Evolutionary conservation across 2,797 vertebrate genomes (phyloP).

Genomic region (Pelobates cultripes): DNA sequence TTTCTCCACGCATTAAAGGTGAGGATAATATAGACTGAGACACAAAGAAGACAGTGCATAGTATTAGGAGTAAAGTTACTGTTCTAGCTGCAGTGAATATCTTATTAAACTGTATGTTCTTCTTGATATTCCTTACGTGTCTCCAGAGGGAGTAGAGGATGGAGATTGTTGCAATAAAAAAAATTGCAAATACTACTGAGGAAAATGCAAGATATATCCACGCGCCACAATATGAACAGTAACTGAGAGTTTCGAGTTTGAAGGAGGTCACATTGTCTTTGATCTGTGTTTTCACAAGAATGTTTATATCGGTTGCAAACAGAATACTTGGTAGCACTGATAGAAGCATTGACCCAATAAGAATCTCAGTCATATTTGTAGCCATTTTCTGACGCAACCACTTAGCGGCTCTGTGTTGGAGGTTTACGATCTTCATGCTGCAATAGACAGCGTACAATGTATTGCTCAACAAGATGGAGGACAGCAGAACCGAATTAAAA

Average conservation of each 20-base stretch:
- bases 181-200: not conserved
- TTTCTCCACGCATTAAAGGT: not conserved
- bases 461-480: not conserved
- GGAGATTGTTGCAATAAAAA: not conserved
- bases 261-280: not conserved
- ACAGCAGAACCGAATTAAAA: not conserved
- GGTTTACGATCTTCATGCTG: not conserved
- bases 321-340: not conserved
- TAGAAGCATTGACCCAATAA: not conserved
- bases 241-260: too few species aligned
- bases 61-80: not conserved
- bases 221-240: not conserved
- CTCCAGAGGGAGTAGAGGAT: not conserved
- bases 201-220: not conserved
- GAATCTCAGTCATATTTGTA: not conserved
- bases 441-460: constrained; percentile 2
- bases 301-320: not conserved
- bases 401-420: too few species aligned
- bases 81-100: not conserved
- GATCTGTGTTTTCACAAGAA: not conserved
- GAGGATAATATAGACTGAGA: not conserved
- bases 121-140: too few species aligned
- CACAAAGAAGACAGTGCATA: not conserved
- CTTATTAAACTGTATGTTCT: too few species aligned
- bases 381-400: not conserved